Evolutionary conservation across 2,888 invertebrate species (phyloP).

Genomic region (Perdita meconis): DNA sequence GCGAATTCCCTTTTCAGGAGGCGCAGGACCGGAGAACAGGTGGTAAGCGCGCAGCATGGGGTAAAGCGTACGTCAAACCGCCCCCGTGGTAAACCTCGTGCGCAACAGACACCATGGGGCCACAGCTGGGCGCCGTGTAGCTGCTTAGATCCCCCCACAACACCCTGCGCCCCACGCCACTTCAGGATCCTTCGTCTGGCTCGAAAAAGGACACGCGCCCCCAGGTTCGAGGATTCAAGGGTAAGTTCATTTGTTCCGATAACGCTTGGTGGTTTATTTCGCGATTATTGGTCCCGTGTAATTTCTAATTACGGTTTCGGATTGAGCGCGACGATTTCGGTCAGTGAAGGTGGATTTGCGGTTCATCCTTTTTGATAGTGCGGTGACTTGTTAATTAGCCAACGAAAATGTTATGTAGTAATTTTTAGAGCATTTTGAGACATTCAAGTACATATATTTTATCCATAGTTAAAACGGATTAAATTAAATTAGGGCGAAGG

Average conservation of each 20-base stretch:
- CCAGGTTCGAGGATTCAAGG: constrained; percentile 41
- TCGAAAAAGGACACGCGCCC: constrained; percentile 71
- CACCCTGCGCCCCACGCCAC: constrained; percentile 27
- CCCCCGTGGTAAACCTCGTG: constrained; percentile 74
- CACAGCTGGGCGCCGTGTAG: constrained; percentile 82
- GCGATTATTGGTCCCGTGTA: constrained; percentile 23
- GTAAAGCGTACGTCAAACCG: constrained; percentile 79
- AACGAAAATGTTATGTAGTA: too few species aligned
- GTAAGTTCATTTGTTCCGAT: constrained; percentile 22
- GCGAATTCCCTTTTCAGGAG: constrained; percentile 57
- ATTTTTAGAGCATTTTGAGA: too few species aligned
- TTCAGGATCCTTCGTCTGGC: constrained; percentile 49
- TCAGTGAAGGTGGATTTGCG: neutral
- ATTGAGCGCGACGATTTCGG: neutral
- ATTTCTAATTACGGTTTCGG: constrained; percentile 25
- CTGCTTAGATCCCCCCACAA: constrained; percentile 57
- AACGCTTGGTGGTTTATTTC: constrained; percentile 40
- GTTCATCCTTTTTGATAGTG: neutral
- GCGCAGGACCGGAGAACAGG: constrained; percentile 74
- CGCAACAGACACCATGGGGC: constrained; percentile 67
- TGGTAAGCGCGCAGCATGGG: constrained; percentile 80
- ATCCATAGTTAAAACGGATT: too few species aligned
- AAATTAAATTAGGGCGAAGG: too few species aligned
- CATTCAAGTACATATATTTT: too few species aligned
- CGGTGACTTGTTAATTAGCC: too few species aligned